Conservation (phyloP, 2,797 vertebrate species). For the Bradypodion ventrale region DNA sequence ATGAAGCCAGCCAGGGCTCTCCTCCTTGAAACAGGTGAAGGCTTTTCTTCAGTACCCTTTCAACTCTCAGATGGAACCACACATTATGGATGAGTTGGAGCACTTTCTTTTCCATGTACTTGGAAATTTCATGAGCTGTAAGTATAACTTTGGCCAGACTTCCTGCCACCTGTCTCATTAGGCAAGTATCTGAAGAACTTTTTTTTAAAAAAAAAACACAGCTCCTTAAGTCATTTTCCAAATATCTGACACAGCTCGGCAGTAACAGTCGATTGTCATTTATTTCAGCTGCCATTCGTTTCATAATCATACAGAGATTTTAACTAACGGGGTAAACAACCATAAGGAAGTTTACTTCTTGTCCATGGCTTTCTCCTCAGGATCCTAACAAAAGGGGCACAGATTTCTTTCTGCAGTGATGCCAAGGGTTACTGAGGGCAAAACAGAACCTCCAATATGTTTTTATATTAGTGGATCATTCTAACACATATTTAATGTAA, state of each 20-base stretch:
- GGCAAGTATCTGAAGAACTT: slow-evolving; percentile 41
- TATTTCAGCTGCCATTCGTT: slow-evolving; percentile 24
- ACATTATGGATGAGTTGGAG: slow-evolving; percentile 39
- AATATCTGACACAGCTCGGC: slow-evolving; percentile 49
- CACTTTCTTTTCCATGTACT: slow-evolving; percentile 30
- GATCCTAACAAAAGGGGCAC: slow-evolving; percentile 4
- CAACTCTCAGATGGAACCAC: slow-evolving; percentile 55
- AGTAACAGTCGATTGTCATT: slow-evolving; percentile 8
- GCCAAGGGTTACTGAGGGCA: not conserved
- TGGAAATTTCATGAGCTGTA: slow-evolving; percentile 59
- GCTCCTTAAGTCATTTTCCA: slow-evolving; percentile 21
- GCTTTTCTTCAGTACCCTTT: slow-evolving; percentile 36
- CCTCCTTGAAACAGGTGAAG: slow-evolving; percentile 57
- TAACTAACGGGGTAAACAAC: not conserved
- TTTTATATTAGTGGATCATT: not conserved
- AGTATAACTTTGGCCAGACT: slow-evolving; percentile 52
- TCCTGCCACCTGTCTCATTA: slow-evolving; percentile 57
- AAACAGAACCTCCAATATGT: not conserved
- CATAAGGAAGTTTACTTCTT: not conserved
- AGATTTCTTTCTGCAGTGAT: accelerated
- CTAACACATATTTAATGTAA: not conserved
- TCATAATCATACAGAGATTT: slow-evolving; percentile 13
- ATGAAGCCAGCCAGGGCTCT: slow-evolving; percentile 59
- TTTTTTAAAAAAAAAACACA: not conserved
- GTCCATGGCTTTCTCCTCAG: not conserved